Base-by-base conservation (phyloP, 2,888 invertebrate genomes). In the Phyllotreta striolata region DNA sequence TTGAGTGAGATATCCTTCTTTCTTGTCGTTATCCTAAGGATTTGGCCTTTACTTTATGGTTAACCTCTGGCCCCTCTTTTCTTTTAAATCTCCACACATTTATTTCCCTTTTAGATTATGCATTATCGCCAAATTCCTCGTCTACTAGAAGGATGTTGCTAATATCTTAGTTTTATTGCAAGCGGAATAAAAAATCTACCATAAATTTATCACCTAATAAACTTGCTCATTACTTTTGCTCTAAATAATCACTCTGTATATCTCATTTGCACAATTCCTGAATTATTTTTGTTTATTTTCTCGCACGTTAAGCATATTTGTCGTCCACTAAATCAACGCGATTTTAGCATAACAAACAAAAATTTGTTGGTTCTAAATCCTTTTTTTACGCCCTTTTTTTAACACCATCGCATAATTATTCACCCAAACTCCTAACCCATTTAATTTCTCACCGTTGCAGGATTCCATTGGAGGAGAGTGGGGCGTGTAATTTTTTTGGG, bases 21-120 rank as follows among this genome's bases (percentile, higher is more conserved):
- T 63, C 46, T 62, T 57, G 63, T 74, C 74, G 77, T 77, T 76
- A 77, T 77, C 76, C 75, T 68, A 43, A 72, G 71, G 76, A 75
- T 76, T 74, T 72, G 74, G 72, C 73, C 73, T 76, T 77, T 77
- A 76, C 76, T 77, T 76, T 76, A 77, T 74, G 75, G 75, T 72
- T 76, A 75, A 76, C 77, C 75, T 75, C 71, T 73, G 67, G 64
- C 76, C 72, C 71, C 72, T 73, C 73, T 72, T 73, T 75, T 73
- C 74, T 72, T 75, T 76, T 74, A 76, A 76, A 77, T 76, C 76
- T 75, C 77, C 70, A 66, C 66, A 73, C 77, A 77, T 77, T 76
- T 77, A 77, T 77, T 75, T 76, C 75, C 74, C 74, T 76, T 75
- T 76, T 73, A 75, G 76, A 75, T 76, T 74, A 77, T 39, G 41